Conservation (phyloP, 2,113 vertebrate species). For the Nematolebias whitei region DNA sequence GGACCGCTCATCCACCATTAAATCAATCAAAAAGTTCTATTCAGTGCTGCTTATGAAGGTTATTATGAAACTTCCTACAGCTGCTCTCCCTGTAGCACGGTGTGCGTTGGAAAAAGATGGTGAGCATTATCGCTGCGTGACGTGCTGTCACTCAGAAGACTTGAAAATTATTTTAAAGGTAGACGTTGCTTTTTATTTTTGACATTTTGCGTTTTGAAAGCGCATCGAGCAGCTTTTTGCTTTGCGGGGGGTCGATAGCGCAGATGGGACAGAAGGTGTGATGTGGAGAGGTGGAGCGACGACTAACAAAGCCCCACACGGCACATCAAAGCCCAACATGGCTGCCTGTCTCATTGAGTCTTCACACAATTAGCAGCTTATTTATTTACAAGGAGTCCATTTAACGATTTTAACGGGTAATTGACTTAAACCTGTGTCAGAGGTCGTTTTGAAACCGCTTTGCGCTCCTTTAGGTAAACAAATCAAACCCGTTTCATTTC, state of each 20-base stretch:
- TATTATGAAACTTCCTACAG: slow-evolving; percentile 7
- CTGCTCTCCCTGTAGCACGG: slow-evolving; percentile 7
- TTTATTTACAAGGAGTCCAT: slow-evolving; percentile 15
- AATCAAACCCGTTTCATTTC: background rate
- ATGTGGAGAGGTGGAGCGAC: slow-evolving; percentile 12
- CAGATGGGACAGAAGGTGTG: slow-evolving; percentile 32
- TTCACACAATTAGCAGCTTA: slow-evolving; percentile 45
- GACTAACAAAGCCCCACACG: slow-evolving; percentile 36
- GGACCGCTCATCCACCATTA: background rate
- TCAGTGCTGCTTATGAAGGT: too few relatives aligned
- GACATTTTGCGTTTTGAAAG: slow-evolving; percentile 29
- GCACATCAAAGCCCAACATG: slow-evolving; percentile 52
- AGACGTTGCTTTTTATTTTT: slow-evolving; percentile 47
- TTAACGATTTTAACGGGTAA: slow-evolving; percentile 20
- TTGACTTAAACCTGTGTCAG: slow-evolving; percentile 28
- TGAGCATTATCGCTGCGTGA: slow-evolving; percentile 21
- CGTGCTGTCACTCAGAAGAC: slow-evolving; percentile 20
- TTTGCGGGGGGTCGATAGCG: slow-evolving; percentile 50
- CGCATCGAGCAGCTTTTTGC: slow-evolving; percentile 32
- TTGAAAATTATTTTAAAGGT: too few relatives aligned
- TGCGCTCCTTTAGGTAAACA: too few relatives aligned
- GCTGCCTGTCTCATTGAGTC: slow-evolving; percentile 23
- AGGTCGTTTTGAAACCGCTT: slow-evolving; percentile 25
- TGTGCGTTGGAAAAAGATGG: background rate
- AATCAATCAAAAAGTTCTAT: slow-evolving; percentile 4